Base-by-base conservation (phyloP, 2,797 vertebrate genomes). In the Hephaestus fuliginosus region DNA sequence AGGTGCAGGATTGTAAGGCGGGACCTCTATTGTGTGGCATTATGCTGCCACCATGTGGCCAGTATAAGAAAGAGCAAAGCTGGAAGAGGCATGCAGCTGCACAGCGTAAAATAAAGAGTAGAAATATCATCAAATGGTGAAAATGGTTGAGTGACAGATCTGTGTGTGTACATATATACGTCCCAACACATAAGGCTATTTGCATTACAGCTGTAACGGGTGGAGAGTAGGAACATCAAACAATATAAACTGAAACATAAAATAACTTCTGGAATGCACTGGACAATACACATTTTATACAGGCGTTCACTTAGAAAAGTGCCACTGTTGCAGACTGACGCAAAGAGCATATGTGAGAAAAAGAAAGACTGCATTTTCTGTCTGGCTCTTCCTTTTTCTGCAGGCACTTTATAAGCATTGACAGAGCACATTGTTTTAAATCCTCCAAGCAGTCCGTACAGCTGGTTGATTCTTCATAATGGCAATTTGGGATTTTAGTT, bases 11-110 rank as follows among this genome's bases (percentile, higher is more conserved):
- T 1, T 28, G 33, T 13, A 4, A n/a, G 25, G 43, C 3, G 1
- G 51, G 51, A 15, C 33, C 22, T 30, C 12, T 30, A 28, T 65
- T 85, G 22, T 12, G 48, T 84, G 83, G 81, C 48, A 10, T 70
- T 64, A 57, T 91, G 89, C 86, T 92, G 89, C 92, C 93, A 90
- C 80, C 92, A n/a, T 83, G 92, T 94, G 93, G 91, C 28, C 64
- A 25, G n/a, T 5, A 28, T 15, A 14, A 13, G 46, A 63, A 81
- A 2, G n/a, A 46, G 3, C 56, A 70, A 33, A 52, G 33, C 10
- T 14, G 17, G 17, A 3, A 44, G n/a, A 39, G 11, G 25, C n/a
- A 17, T 13, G 65, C 55, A 55, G 39, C 60, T 11, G 17, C 4
- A 33, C 6, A 51, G 6, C 7, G 36, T 39, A 39, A 4, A 8